A percentile compares a stretch with the other conserved stretches of the same genome.
Evolutionary conservation across 2,888 invertebrate species (phyloP).

Genomic region (Odontothrips loti): DNA sequence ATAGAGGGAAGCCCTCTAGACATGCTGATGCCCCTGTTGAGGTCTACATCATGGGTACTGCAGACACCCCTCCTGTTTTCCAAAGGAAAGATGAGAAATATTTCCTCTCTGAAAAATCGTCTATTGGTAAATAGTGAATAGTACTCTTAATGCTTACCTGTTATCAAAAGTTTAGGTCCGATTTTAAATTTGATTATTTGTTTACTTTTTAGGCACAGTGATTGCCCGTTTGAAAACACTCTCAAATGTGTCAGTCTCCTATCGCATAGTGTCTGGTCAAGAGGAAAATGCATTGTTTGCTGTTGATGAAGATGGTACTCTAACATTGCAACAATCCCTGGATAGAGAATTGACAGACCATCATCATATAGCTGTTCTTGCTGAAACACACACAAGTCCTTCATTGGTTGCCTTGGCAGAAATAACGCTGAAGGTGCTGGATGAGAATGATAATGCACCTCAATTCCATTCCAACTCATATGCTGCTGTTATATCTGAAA

Average conservation of each 20-base stretch:
- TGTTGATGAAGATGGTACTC: conserved; percentile 66
- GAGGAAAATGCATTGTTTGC: conserved; percentile 63
- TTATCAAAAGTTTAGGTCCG: not conserved
- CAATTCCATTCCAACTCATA: conserved; percentile 81
- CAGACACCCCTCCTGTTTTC: conserved; percentile 68
- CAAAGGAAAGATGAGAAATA: conserved; percentile 69
- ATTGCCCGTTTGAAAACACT: conserved; percentile 64
- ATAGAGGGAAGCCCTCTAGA: conserved; percentile 69
- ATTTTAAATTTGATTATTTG: conserved; percentile 8
- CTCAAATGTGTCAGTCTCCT: conserved; percentile 58
- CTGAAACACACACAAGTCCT: conserved; percentile 68
- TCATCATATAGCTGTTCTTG: conserved; percentile 66
- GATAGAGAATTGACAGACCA: conserved; percentile 69
- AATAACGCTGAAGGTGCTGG: conserved; percentile 74
- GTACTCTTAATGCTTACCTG: conserved; percentile 9
- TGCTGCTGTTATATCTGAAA: conserved; percentile 72
- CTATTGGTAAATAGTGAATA: conserved; percentile 51
- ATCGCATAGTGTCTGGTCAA: conserved; percentile 58
- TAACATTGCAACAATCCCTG: conserved; percentile 67
- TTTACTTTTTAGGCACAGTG: conserved; percentile 52
- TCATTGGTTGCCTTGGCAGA: conserved; percentile 65
- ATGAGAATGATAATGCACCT: conserved; percentile 87
- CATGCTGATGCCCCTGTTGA: conserved; percentile 78
- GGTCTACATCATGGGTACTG: conserved; percentile 68
- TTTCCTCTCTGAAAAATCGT: conserved; percentile 73